Percentiles rank a stretch among this genome's conserved stretches.
phyloP scores from a whole-genome alignment of 37 sponge, comb jelly and placozoan genomes.

The Halichondria panicea region DNA sequence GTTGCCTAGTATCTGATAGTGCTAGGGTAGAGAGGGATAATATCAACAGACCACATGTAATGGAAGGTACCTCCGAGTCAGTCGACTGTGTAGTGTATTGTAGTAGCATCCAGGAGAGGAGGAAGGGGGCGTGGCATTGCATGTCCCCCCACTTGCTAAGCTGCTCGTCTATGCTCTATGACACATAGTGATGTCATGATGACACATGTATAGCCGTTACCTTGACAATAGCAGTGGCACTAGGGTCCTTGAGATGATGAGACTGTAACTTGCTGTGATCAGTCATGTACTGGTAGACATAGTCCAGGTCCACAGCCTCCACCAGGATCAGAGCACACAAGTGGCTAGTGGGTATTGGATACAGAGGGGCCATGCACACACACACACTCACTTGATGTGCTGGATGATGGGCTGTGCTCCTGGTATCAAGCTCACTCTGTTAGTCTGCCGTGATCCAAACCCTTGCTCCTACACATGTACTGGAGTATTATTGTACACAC shows the following conservation, averaged over 20 bases:
- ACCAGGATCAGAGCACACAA: conserved; percentile 55
- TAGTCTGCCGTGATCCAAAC: conserved; percentile 30
- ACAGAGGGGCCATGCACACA: neutral
- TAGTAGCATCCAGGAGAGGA: conserved; percentile 52
- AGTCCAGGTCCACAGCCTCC: conserved; percentile 57
- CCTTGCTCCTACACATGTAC: neutral
- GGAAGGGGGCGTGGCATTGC: conserved; percentile 41
- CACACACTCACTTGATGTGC: conserved; percentile 18
- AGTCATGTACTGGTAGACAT: conserved; percentile 15
- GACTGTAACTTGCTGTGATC: conserved; percentile 2
- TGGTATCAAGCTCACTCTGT: neutral
- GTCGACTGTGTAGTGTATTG: conserved; percentile 10
- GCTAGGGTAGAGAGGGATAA: neutral
- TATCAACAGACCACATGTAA: neutral
- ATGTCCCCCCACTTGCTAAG: conserved; percentile 35
- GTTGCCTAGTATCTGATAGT: conserved; percentile 21
- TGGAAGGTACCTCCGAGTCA: conserved; percentile 16
- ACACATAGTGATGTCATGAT: neutral
- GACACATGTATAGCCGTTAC: neutral
- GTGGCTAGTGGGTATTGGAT: conserved; percentile 9
- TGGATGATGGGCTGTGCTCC: conserved; percentile 1
- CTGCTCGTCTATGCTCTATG: conserved; percentile 32
- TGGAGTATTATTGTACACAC: no score
- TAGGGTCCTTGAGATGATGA: neutral
- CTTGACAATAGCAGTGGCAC: neutral